Base-by-base conservation (phyloP, 2,113 vertebrate genomes). In the Epinephelus moara region DNA sequence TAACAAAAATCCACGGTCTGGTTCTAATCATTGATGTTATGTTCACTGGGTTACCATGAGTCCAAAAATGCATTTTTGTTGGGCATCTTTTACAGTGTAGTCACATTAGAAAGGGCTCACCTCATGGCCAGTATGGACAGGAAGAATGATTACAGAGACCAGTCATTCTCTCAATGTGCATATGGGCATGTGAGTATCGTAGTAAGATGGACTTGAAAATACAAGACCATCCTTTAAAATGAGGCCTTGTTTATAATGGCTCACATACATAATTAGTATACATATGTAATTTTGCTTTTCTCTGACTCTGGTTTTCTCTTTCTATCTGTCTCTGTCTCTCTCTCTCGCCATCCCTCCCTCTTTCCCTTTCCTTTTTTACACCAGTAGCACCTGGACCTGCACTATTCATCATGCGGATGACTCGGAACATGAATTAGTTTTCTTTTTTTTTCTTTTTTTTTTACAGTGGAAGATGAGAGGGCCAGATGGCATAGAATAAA, bases 351-450 rank as follows among this genome's bases (percentile, higher is more conserved):
- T 88, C 80, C 75, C 88, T 88, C 88, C 78, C 85, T 89, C 82
- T 78, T 37, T 78, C 53, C 62, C 73, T 75, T 70, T 82, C 85
- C 80, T 95, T 95, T 94, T 95, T 94, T 93, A 94, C 91, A 93
- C 88, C 87, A 94, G 95, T 95, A 97, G 97, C 97, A 98, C 97
- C 97, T 98, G 97, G 97, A 97, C 96, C 96, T 97, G 94, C 95
- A 96, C 97, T 96, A 98, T 99, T 97, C 97, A 97, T 99, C 97
- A 98, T 96, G 95, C 94, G 96, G 96, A 97, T 97, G 97, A 97
- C 97, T 97, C 96, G 95, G 96, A 98, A 98, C 97, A 97, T 98
- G 97, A 98, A 99, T 98, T 97, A 97, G 97, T 97, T 98, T 98
- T 97, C 96, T 96, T 97, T 98, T 97, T 96, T 97, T 97, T 97